These are phyloP conservation scores for Muscicapa striata DNA, from an alignment of 2,797 vertebrate genomes.

Conservation along the genomic window DNA sequence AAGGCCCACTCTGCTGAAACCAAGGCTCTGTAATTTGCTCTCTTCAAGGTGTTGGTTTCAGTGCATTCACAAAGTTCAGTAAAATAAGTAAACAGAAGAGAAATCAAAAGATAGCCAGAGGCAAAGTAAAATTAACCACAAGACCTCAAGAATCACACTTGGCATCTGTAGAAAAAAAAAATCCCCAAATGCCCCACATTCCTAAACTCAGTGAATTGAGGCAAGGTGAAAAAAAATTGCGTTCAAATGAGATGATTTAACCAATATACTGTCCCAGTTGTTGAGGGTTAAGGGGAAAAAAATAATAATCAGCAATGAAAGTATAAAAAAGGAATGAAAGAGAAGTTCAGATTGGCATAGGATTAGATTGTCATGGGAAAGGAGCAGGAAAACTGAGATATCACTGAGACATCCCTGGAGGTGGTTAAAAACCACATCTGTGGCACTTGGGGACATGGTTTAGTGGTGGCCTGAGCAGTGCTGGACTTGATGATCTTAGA, in stretches of 20 bases:
- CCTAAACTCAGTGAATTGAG: neutral
- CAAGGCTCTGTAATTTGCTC: neutral
- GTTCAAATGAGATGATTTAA: neutral
- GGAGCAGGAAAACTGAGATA: neutral
- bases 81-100: neutral
- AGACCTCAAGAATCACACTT: neutral
- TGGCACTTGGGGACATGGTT: neutral
- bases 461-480: neutral
- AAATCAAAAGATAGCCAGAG: neutral
- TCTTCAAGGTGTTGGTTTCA: neutral
- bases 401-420: neutral
- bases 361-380: neutral
- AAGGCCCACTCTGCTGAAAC: neutral
- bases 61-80: neutral
- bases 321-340: neutral
- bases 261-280: neutral
- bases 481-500: neutral
- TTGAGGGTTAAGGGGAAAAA: neutral
- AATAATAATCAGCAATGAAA: neutral
- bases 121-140: neutral
- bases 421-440: neutral
- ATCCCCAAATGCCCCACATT: fast-evolving
- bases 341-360: neutral
- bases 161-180: neutral
- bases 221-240: neutral